A percentile compares a stretch with the other conserved stretches of the same genome.
Conservation (phyloP, 2,113 vertebrate genomes). For the Aix galericulata region DNA sequence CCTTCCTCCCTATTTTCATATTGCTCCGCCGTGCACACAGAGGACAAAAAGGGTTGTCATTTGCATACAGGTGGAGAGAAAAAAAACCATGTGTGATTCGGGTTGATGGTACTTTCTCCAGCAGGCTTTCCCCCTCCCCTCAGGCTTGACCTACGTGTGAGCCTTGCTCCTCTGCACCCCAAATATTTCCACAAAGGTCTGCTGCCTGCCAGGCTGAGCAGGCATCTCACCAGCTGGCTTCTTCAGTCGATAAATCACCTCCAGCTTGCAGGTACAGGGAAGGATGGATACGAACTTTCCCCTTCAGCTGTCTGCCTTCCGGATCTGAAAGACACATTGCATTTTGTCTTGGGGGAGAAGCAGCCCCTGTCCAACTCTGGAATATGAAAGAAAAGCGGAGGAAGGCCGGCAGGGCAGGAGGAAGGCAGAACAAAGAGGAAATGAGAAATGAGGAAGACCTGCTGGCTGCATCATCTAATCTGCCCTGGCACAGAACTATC, state of each 20-base stretch:
- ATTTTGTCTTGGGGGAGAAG: not conserved
- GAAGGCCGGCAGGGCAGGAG: not conserved
- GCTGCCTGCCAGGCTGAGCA: not conserved
- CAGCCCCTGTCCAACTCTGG: not conserved
- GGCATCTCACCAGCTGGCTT: not conserved
- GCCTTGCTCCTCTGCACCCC: not conserved
- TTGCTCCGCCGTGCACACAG: not conserved
- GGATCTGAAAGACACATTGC: not conserved
- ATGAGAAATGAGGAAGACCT: not conserved
- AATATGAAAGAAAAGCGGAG: not conserved
- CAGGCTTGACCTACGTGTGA: not conserved
- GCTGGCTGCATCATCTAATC: not conserved
- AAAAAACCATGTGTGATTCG: not conserved
- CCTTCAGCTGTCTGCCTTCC: not conserved
- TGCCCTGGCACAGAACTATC: not conserved
- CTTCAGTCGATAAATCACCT: not conserved
- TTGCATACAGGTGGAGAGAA: not conserved
- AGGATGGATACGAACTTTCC: not conserved
- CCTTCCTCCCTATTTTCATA: not conserved
- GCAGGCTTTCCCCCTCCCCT: not conserved
- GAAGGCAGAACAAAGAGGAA: not conserved
- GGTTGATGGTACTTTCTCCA: not conserved
- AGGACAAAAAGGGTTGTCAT: not conserved
- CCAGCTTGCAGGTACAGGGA: not conserved
- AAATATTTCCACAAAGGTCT: not conserved